Base-by-base conservation (phyloP, 92 coral and sea anemone species). In the Meandrina meandrites region DNA sequence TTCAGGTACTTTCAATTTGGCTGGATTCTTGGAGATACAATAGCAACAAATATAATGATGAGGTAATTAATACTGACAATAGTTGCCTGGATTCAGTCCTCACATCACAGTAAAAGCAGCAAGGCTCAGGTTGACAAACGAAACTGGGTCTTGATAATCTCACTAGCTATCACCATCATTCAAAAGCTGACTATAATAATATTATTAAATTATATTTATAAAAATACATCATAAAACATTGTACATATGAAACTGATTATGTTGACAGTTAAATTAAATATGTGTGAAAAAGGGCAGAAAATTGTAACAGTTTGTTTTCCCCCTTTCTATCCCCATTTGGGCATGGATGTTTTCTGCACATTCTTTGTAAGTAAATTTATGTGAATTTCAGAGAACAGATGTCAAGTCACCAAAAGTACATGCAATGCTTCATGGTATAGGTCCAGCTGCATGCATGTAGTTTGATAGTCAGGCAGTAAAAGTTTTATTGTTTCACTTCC, bases 21-120 rank as follows among this genome's bases (percentile, higher is more conserved):
- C 51, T 96, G 99, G 95, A 80, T 91, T 79, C 60, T 97, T 70
- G 96, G 96, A 37, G 96, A 91, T 57, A 90, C 88, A 36, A 95
- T 95, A 51, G 90, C 94, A 9, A 90, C 95, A 40, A 93, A 92
- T 35, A 94, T 97, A 3, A 95, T 97, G 97, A 97, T 97, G 99
- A 97, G 98, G 99, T 97, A 82, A 54, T 56, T 22, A 1, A 85
- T 32, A 21, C 5, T 24, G 30, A 40, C n/a, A 14, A 30, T 28
- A 75, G 10, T 34, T 16, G 4, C 7, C 14, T 71, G 21, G 5
- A 22, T 24, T 0, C 68, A 60, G 66, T 58, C 4, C 24, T 58
- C 27, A 58, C 66, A 58, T 19, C 6, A 58, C 7, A 21, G 13
- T 1, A 24, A 17, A 22, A 57, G 7, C 19, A 57, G 5, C n/a